These are phyloP conservation scores for Cuculus canorus DNA, from an alignment of 2,797 vertebrate species.

Conservation along the genomic window DNA sequence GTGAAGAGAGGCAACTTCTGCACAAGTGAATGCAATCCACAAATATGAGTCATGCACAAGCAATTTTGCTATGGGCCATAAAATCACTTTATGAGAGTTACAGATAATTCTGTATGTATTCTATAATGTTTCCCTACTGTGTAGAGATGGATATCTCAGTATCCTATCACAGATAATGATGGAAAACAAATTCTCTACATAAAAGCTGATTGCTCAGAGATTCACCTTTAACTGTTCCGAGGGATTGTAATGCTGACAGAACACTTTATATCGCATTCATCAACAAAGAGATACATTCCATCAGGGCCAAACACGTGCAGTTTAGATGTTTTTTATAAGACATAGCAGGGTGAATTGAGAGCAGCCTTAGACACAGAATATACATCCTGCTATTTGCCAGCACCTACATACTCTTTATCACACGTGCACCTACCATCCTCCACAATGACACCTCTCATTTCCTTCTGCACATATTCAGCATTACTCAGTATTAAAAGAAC, in stretches of 20 bases:
- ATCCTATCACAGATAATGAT: conserved; percentile 72
- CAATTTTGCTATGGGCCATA: conserved; percentile 75
- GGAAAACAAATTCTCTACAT: conserved; percentile 74
- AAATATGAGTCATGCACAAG: conserved; percentile 73
- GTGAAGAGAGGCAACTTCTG: conserved; percentile 62
- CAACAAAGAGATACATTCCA: conserved; percentile 50
- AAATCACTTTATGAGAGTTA: conserved; percentile 74
- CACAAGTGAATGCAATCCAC: conserved; percentile 66
- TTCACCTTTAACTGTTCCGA: conserved; percentile 59
- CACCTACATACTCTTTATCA: neutral
- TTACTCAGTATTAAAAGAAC: neutral
- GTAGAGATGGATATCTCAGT: conserved; percentile 68
- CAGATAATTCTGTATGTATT: conserved; percentile 73
- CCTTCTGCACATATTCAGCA: neutral
- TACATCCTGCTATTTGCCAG: conserved; percentile 19
- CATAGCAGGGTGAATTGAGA: conserved; percentile 7
- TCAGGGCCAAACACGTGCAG: conserved; percentile 45
- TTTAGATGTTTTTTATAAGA: neutral
- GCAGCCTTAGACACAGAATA: conserved; percentile 9
- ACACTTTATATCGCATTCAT: conserved; percentile 12
- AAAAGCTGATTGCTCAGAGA: conserved; percentile 68
- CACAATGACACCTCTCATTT: conserved; percentile 13
- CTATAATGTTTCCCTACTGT: conserved; percentile 75
- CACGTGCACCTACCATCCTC: neutral
- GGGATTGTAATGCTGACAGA: conserved; percentile 26